phyloP scores from a whole-genome alignment of 2,888 invertebrate species.

The Chrysotoxum bicinctum region DNA sequence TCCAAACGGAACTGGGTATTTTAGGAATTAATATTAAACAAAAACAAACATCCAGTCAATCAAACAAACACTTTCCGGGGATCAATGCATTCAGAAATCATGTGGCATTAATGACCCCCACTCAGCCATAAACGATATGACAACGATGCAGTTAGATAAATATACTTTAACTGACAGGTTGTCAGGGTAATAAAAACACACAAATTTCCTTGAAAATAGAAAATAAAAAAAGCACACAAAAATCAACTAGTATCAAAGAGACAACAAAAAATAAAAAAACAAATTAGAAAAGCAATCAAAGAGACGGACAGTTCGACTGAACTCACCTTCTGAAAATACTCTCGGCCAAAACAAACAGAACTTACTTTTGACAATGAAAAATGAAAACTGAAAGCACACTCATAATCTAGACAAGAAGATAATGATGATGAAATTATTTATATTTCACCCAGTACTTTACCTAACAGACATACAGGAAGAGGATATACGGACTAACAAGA shows the following conservation, averaged over 20 bases:
- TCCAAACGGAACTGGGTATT: too few relatives aligned
- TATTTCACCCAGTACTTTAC: not conserved
- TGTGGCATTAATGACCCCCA: constrained; percentile 23
- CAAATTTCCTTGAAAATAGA: constrained; percentile 4
- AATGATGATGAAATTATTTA: constrained; percentile 24
- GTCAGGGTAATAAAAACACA: constrained; percentile 35
- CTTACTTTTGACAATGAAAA: too few relatives aligned
- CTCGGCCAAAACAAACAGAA: constrained; percentile 41
- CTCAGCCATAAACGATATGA: not conserved
- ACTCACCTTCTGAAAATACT: not conserved
- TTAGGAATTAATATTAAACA: not conserved
- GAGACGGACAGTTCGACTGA: not conserved
- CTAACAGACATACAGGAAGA: not conserved
- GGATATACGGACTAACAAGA: constrained; percentile 10
- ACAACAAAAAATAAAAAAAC: not conserved
- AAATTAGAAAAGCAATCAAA: not conserved
- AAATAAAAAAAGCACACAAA: not conserved
- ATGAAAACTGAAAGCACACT: constrained; percentile 16
- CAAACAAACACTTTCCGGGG: constrained; percentile 28
- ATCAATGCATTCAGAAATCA: constrained; percentile 18
- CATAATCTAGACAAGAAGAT: not conserved
- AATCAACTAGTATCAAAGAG: not conserved
- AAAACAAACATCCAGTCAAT: not conserved
- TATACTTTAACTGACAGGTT: constrained; percentile 43
- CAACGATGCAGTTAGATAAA: constrained; percentile 28